Evolutionary conservation across 2,888 invertebrate genomes (phyloP).

Genomic region (Monochamus alternatus): DNA sequence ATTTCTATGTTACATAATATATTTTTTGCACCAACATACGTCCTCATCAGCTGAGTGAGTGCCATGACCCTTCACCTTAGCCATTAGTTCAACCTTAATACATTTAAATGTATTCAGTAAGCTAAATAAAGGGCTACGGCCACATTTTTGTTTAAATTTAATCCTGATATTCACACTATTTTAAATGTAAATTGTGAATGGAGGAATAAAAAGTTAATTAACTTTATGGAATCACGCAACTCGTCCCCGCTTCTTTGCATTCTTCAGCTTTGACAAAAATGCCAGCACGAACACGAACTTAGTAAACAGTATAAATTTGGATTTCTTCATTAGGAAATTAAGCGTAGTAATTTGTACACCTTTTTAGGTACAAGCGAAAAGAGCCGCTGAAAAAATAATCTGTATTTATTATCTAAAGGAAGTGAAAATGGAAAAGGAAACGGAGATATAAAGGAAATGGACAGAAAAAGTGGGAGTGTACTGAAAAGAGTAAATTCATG

Average conservation of each 20-base stretch:
- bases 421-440: slow-evolving; percentile 37
- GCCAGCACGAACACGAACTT: slow-evolving; percentile 29
- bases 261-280: slow-evolving; percentile 31
- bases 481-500: slow-evolving; percentile 33
- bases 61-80: background rate
- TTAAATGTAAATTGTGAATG: slow-evolving; percentile 28
- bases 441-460: slow-evolving; percentile 33
- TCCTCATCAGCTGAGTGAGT: background rate
- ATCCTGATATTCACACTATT: slow-evolving; percentile 13
- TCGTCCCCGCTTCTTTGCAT: slow-evolving; percentile 31
- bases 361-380: slow-evolving; percentile 19
- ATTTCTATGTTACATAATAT: background rate
- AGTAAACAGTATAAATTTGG: slow-evolving; percentile 34
- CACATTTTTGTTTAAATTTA: slow-evolving; percentile 17
- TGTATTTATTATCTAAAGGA: slow-evolving; percentile 37
- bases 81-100: background rate
- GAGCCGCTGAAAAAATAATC: slow-evolving; percentile 32
- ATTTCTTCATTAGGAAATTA: slow-evolving; percentile 39
- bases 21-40: background rate
- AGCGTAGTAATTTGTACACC: slow-evolving; percentile 26
- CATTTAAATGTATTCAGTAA: background rate
- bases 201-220: slow-evolving; percentile 29
- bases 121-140: background rate
- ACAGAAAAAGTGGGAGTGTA: slow-evolving; percentile 29
- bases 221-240: slow-evolving; percentile 38